Percentiles rank a stretch among this genome's conserved stretches.
These are phyloP conservation scores for Dexiosoma caninum DNA, from an alignment of 2,888 invertebrate genomes.

Conservation along the genomic window DNA sequence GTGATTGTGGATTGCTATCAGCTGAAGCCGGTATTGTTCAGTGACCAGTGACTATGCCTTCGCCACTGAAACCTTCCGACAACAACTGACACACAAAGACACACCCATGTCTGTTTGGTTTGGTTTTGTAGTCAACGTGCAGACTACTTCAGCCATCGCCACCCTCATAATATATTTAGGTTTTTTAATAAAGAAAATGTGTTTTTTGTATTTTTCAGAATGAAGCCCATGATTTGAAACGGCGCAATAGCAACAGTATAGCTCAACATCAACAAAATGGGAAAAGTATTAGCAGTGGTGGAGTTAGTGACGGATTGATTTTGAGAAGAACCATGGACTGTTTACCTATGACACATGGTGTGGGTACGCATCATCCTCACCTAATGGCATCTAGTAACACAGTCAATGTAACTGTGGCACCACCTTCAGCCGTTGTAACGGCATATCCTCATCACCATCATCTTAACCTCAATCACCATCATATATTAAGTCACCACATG, in stretches of 20 bases:
- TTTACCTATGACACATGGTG: constrained; percentile 81
- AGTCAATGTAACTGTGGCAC: constrained; percentile 74
- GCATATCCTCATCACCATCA: constrained; percentile 73
- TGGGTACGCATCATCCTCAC: constrained; percentile 62
- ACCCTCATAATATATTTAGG: no score
- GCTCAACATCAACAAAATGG: constrained; percentile 61
- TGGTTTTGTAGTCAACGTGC: no score
- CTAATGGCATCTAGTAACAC: constrained; percentile 76
- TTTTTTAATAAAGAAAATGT: neutral
- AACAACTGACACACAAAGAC: no score
- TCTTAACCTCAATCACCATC: constrained; percentile 70
- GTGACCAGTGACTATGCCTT: no score
- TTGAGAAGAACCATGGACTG: constrained; percentile 82
- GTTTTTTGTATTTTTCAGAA: constrained; percentile 66
- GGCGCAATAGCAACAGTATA: constrained; percentile 66
- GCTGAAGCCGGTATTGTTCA: no score
- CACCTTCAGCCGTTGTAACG: constrained; percentile 71
- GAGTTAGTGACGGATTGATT: constrained; percentile 37
- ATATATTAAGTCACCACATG: constrained; percentile 71
- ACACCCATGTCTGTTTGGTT: no score
- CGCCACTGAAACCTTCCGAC: no score
- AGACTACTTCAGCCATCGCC: no score
- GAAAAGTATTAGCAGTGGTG: constrained; percentile 62
- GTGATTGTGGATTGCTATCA: no score
- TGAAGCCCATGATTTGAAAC: constrained; percentile 70